A percentile compares a stretch with the other conserved stretches of the same genome.
These are phyloP conservation scores for Bolborhynchus lineola DNA, from an alignment of 2,113 vertebrate species.

Conservation along the genomic window DNA sequence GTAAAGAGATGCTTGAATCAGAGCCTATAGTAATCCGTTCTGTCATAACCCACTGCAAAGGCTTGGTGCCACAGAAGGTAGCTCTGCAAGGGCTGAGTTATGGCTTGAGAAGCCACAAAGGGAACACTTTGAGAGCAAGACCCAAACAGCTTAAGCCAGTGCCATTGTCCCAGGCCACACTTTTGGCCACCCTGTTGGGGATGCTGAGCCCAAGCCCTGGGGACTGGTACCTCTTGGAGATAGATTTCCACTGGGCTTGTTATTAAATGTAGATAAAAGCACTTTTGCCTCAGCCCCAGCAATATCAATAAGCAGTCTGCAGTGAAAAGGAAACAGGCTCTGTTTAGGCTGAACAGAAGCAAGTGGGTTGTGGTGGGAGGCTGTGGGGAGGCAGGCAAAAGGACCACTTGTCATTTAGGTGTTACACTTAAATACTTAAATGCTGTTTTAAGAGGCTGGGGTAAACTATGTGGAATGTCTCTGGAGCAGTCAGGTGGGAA, in stretches of 20 bases:
- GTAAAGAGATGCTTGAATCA: not conserved
- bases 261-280: not conserved
- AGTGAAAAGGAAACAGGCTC: not conserved
- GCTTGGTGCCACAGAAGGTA: not conserved
- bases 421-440: not conserved
- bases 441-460: not conserved
- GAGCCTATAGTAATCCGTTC: not conserved
- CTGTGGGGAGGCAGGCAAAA: not conserved
- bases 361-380: not conserved
- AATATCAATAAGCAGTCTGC: not conserved
- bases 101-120: not conserved
- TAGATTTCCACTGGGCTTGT: not conserved
- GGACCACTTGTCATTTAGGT: not conserved
- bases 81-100: not conserved
- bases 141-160: not conserved
- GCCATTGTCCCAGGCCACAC: not conserved
- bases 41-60: not conserved
- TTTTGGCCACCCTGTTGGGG: not conserved
- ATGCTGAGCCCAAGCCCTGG: not conserved
- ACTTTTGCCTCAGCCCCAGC: not conserved
- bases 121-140: not conserved
- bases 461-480: not conserved
- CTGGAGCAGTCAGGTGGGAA: not conserved
- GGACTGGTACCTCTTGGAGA: fast-evolving
- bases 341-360: not conserved